These are phyloP conservation scores for Dolichallabes microphthalmus DNA, from an alignment of 2,113 vertebrate species.

Conservation along the genomic window DNA sequence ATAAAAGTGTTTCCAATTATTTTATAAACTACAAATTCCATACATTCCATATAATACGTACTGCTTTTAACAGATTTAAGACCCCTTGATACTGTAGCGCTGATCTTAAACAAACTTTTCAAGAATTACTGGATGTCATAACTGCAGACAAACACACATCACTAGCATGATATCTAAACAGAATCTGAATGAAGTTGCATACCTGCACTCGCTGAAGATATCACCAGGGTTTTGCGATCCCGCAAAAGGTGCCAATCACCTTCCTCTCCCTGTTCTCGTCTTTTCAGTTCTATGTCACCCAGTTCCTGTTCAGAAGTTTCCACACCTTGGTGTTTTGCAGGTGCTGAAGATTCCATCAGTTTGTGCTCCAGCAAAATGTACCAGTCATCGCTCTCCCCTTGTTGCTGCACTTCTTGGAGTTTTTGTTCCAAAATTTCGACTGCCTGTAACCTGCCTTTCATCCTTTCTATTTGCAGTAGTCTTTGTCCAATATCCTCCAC, in stretches of 20 bases:
- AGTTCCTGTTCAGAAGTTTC: constrained; percentile 16
- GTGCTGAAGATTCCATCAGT: background rate
- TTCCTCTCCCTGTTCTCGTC: background rate
- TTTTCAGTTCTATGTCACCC: background rate
- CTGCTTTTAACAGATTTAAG: background rate
- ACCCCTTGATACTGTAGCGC: background rate
- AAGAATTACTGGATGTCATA: background rate
- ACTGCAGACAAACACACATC: background rate
- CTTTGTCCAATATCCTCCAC: constrained; percentile 38
- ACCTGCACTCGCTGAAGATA: constrained; percentile 26
- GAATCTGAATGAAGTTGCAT: constrained; percentile 10
- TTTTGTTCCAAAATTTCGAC: constrained; percentile 54
- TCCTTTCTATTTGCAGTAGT: constrained; percentile 40
- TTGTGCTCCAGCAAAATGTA: constrained; percentile 40
- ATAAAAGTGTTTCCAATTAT: background rate
- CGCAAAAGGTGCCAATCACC: constrained; percentile 35
- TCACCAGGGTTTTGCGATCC: constrained; percentile 1
- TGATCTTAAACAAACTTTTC: background rate
- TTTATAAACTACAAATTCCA: background rate
- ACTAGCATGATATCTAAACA: background rate
- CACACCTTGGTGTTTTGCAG: background rate
- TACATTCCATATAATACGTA: background rate
- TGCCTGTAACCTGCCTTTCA: constrained; percentile 53
- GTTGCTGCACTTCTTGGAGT: constrained; percentile 13
- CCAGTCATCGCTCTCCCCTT: constrained; percentile 42